These are phyloP conservation scores for Ochotona princeps DNA, from an alignment of 2,113 vertebrate species.

Conservation along the genomic window DNA sequence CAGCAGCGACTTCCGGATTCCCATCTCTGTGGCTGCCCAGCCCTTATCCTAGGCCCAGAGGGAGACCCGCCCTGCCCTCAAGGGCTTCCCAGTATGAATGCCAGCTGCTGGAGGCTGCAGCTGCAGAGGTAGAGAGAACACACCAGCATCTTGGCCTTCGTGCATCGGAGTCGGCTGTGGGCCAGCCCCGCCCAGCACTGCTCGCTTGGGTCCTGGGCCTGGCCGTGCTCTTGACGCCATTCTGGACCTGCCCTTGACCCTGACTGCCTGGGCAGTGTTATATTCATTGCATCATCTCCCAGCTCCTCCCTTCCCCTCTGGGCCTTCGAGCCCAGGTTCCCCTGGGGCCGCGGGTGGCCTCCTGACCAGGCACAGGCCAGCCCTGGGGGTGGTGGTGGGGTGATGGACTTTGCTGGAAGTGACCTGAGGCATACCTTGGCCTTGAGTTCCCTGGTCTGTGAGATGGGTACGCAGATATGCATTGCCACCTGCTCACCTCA, in stretches of 20 bases:
- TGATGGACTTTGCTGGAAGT: not conserved
- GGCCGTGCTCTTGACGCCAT: not conserved
- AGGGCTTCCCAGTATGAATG: not conserved
- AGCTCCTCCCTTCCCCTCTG: not conserved
- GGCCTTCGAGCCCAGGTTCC: not conserved
- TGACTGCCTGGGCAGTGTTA: not conserved
- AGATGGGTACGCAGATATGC: not conserved
- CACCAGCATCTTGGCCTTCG: not conserved
- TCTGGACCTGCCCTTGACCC: not conserved
- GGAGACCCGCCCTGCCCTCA: not conserved
- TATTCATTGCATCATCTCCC: not conserved
- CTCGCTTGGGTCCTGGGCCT: not conserved
- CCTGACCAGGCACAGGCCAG: not conserved
- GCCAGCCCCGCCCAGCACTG: accelerated
- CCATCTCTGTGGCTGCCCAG: slow-evolving; percentile 2
- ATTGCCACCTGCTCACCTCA: too few relatives aligned
- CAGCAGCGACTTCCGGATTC: slow-evolving; percentile 23
- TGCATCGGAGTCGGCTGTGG: not conserved
- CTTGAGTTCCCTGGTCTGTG: not conserved
- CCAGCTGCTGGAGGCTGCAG: not conserved
- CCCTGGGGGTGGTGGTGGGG: too few relatives aligned
- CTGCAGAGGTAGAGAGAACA: not conserved
- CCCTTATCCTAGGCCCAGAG: not conserved
- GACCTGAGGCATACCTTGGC: not conserved
- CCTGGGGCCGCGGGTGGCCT: not conserved